These are phyloP conservation scores for Drosophila baimaii DNA, from an alignment of 1,140 invertebrate genomes.

Conservation along the genomic window DNA sequence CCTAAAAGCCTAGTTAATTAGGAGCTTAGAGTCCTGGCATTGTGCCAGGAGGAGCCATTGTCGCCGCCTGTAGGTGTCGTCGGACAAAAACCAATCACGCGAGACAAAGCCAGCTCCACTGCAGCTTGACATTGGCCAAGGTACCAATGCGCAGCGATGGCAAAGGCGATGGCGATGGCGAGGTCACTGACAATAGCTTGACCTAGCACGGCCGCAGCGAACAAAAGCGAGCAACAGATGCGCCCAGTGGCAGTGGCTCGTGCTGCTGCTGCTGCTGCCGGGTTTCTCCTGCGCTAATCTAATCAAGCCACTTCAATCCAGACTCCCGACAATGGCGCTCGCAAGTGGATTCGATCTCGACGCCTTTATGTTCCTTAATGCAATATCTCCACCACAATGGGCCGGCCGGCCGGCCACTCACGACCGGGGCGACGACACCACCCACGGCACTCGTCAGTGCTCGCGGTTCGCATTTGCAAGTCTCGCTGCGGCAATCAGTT, in stretches of 20 bases:
- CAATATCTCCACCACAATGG: constrained; percentile 28
- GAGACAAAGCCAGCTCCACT: constrained; percentile 39
- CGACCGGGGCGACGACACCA: constrained; percentile 45
- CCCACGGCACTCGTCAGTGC: constrained; percentile 19
- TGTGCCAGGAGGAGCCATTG: background rate
- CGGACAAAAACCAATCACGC: constrained; percentile 46
- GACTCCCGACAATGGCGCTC: constrained; percentile 33
- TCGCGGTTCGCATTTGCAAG: constrained; percentile 61
- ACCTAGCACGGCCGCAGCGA: constrained; percentile 4
- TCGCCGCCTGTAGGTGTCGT: background rate
- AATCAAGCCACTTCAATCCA: constrained; percentile 61
- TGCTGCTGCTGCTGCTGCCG: constrained; percentile 33
- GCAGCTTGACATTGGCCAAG: constrained; percentile 30
- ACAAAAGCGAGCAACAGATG: constrained; percentile 16
- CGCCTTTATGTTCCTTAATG: constrained; percentile 58
- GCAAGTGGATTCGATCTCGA: constrained; percentile 18
- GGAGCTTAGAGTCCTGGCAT: constrained; percentile 5
- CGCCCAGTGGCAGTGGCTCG: constrained; percentile 32
- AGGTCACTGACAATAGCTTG: constrained; percentile 10
- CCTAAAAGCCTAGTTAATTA: background rate
- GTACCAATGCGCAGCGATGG: background rate
- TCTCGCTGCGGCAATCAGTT: constrained; percentile 68
- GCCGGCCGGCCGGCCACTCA: constrained; percentile 38
- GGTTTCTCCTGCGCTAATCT: constrained; percentile 53
- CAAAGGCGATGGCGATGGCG: background rate